A percentile compares a stretch with the other conserved stretches of the same genome.
Conservation (phyloP, 92 coral and sea anemone genomes). For the Phenganax stokvisi region DNA sequence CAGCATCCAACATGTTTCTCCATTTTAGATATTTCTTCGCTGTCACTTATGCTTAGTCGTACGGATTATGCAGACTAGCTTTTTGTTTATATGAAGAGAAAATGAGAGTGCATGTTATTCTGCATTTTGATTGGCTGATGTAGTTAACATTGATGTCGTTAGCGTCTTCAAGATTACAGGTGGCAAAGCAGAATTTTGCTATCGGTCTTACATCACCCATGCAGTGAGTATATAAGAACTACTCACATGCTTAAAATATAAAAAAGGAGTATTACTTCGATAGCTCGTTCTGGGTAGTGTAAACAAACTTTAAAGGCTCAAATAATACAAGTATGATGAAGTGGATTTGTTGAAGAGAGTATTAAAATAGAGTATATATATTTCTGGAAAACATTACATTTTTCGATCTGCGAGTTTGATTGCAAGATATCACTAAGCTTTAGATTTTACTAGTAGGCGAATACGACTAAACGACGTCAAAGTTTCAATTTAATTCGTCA, state of each 20-base stretch:
- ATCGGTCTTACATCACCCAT: background rate
- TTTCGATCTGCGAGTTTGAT: too few relatives aligned
- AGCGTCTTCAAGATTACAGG: conserved; percentile 23
- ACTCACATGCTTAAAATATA: background rate
- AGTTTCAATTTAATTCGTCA: too few relatives aligned
- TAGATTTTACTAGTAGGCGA: too few relatives aligned
- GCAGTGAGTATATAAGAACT: background rate
- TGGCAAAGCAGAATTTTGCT: conserved; percentile 8
- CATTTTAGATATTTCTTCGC: background rate
- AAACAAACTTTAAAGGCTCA: too few relatives aligned
- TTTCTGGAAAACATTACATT: too few relatives aligned
- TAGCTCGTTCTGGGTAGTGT: too few relatives aligned
- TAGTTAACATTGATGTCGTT: background rate
- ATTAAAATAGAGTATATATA: too few relatives aligned
- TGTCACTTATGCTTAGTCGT: background rate
- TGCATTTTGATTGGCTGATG: conserved; percentile 15
- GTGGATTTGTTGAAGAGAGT: too few relatives aligned
- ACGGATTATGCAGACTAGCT: background rate
- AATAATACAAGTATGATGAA: too few relatives aligned
- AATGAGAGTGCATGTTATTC: conserved; percentile 28
- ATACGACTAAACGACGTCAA: too few relatives aligned
- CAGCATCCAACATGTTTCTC: background rate
- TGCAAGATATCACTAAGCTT: too few relatives aligned
- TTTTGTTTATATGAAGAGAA: background rate
- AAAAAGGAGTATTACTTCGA: too few relatives aligned